Evolutionary conservation across 2,888 invertebrate genomes (phyloP).

Genomic region (Euphydryas editha): DNA sequence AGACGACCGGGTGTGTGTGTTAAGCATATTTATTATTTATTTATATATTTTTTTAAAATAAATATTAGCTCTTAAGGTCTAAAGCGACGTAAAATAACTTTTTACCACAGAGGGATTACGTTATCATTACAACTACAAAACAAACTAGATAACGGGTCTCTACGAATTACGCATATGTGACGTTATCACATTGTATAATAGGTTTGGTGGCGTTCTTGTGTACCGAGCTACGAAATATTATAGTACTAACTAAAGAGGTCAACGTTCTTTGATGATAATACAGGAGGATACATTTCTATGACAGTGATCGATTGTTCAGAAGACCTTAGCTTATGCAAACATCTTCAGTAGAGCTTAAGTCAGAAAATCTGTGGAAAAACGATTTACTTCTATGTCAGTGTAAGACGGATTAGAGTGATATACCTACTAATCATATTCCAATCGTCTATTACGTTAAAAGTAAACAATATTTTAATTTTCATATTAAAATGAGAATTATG

Average conservation of each 20-base stretch:
- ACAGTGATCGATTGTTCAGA: conserved; percentile 79
- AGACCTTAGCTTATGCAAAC: conserved; percentile 75
- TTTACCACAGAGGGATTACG: conserved; percentile 38
- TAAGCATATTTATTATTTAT: too few species aligned
- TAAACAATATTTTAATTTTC: conserved; percentile 14
- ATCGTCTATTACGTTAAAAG: conserved; percentile 31
- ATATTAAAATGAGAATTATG: conserved; percentile 1
- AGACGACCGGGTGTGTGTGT: too few species aligned
- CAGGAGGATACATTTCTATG: conserved; percentile 60
- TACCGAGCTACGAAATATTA: conserved; percentile 63
- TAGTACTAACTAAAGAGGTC: conserved; percentile 60
- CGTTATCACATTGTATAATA: conserved; percentile 64
- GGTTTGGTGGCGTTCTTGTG: conserved; percentile 55
- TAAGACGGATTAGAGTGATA: conserved; percentile 59
- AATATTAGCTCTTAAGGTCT: too few species aligned
- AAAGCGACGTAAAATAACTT: conserved; percentile 16
- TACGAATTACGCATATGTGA: conserved; percentile 55
- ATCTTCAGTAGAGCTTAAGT: conserved; percentile 57
- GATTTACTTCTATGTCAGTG: conserved; percentile 61
- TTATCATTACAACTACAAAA: conserved; percentile 55
- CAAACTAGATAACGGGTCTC: conserved; percentile 67
- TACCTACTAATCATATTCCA: conserved; percentile 27
- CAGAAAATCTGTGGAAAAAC: conserved; percentile 62
- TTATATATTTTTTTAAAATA: too few species aligned
- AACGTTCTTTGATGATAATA: conserved; percentile 73